These are phyloP conservation scores for Bombus haemorrhoidalis DNA, from an alignment of 1,140 invertebrate species.

Conservation along the genomic window DNA sequence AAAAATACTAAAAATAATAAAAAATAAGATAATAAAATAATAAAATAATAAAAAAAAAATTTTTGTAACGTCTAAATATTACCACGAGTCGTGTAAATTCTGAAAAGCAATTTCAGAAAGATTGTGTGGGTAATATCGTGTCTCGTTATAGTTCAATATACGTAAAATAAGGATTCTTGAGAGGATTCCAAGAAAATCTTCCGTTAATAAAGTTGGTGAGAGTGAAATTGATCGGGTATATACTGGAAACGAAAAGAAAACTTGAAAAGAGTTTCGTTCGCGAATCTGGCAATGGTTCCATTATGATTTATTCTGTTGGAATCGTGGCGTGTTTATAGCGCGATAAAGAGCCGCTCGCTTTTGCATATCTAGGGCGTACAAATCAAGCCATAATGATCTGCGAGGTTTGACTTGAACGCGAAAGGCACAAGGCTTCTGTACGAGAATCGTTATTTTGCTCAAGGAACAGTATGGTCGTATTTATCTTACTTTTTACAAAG, in stretches of 20 bases:
- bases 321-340: constrained; percentile 17
- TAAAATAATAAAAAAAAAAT: too few species aligned
- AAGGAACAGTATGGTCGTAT: background rate
- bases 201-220: background rate
- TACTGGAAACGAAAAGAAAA: background rate
- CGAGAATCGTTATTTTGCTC: constrained; percentile 33
- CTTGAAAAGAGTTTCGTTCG: background rate
- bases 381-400: constrained; percentile 47
- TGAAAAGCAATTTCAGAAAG: background rate
- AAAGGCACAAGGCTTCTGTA: constrained; percentile 26
- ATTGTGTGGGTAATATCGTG: background rate
- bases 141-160: too few species aligned
- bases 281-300: background rate
- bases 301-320: background rate
- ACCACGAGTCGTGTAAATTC: background rate
- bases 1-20: too few species aligned
- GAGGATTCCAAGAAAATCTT: background rate
- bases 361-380: constrained; percentile 43
- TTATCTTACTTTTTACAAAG: too few species aligned
- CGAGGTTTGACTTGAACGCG: constrained; percentile 12
- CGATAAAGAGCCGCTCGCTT: constrained; percentile 31
- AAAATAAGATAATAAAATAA: too few species aligned
- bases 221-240: background rate
- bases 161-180: background rate
- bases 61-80: background rate